A percentile compares a stretch with the other conserved stretches of the same genome.
These are phyloP conservation scores for Indicator maculatus DNA, from an alignment of 2,113 vertebrate genomes.

Conservation along the genomic window DNA sequence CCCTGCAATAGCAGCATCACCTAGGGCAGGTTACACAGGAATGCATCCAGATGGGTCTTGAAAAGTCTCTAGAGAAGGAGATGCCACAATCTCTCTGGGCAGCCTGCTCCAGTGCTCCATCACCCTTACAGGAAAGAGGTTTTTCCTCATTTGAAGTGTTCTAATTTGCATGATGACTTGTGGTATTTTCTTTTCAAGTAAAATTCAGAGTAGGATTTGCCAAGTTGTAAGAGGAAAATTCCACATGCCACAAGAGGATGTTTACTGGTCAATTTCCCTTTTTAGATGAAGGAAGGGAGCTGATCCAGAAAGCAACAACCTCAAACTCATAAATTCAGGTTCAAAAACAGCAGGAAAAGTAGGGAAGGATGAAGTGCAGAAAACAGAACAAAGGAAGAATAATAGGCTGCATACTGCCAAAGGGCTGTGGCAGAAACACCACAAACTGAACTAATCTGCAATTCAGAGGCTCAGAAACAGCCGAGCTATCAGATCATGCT, in stretches of 20 bases:
- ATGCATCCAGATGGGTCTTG: too few species aligned
- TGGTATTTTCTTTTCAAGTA: not conserved
- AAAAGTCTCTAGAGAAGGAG: too few species aligned
- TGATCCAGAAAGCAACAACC: not conserved
- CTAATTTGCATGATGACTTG: not conserved
- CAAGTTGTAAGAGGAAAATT: not conserved
- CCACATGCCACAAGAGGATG: not conserved
- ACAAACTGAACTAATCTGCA: not conserved
- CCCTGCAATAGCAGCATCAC: too few species aligned
- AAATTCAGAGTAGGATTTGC: not conserved
- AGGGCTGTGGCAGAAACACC: not conserved
- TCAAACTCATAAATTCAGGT: not conserved
- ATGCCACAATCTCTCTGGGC: too few species aligned
- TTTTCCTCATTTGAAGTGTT: too few species aligned
- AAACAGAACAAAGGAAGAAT: not conserved
- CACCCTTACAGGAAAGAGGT: too few species aligned
- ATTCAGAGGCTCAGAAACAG: slow-evolving; percentile 7
- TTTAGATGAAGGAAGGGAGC: not conserved
- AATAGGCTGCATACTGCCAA: not conserved
- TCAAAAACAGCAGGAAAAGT: not conserved
- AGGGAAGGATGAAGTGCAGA: not conserved
- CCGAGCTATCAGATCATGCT: not conserved
- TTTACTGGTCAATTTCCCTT: not conserved
- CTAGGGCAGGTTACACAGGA: too few species aligned
- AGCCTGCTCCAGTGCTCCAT: too few species aligned